Evolutionary conservation across 2,113 vertebrate genomes (phyloP).

Genomic region (Pogona vitticeps): DNA sequence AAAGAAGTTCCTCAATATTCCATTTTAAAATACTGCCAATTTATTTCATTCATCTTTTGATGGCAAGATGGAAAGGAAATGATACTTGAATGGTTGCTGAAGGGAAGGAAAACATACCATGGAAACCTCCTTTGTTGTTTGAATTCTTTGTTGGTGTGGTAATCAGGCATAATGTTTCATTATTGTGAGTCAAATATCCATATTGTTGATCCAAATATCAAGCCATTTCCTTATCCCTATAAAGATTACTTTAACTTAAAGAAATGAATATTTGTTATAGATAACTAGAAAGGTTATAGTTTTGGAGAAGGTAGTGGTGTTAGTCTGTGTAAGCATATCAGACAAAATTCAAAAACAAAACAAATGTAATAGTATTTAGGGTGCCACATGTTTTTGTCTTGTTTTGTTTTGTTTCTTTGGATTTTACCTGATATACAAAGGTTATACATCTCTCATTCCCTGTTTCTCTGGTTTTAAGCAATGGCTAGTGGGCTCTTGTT

Average conservation of each 20-base stretch:
- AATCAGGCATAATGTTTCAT: constrained; percentile 39
- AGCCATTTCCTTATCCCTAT: constrained; percentile 27
- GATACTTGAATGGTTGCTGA: constrained; percentile 42
- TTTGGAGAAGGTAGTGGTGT: too few relatives aligned
- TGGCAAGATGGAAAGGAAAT: constrained; percentile 30
- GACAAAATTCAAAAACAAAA: too few relatives aligned
- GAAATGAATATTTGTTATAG: constrained; percentile 38
- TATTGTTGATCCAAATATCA: constrained; percentile 19
- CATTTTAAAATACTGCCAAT: background rate
- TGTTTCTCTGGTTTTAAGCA: constrained; percentile 28
- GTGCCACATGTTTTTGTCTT: too few relatives aligned
- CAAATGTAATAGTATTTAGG: too few relatives aligned
- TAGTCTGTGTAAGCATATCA: too few relatives aligned
- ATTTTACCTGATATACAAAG: too few relatives aligned
- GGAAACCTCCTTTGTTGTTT: constrained; percentile 60
- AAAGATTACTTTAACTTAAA: constrained; percentile 55
- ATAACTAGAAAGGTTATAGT: too few relatives aligned
- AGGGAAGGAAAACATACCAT: constrained; percentile 44
- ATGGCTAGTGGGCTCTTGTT: constrained; percentile 55
- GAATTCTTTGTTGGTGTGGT: constrained; percentile 43
- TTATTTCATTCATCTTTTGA: constrained; percentile 35
- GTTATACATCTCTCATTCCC: constrained; percentile 6
- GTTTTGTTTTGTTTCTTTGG: too few relatives aligned
- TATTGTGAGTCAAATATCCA: constrained; percentile 15
- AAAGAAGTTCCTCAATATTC: constrained; percentile 21